Conservation (phyloP, 2,113 vertebrate species). For the Cathartes aura region DNA sequence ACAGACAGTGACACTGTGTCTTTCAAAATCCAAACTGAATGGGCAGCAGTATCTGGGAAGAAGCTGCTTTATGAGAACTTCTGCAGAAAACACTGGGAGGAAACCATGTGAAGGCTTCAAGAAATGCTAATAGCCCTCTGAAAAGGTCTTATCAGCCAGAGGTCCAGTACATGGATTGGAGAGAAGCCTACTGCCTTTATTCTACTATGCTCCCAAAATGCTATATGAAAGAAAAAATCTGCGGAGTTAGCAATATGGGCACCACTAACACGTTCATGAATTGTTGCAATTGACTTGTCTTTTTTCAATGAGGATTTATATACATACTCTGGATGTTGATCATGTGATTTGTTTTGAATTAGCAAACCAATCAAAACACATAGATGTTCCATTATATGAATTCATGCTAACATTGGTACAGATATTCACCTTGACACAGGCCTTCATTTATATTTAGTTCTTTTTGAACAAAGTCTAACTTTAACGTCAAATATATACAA, state of each 20-base stretch:
- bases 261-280: not conserved
- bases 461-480: not conserved
- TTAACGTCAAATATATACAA: not conserved
- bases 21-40: not conserved
- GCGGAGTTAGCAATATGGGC: not conserved
- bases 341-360: not conserved
- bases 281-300: not conserved
- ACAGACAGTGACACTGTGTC: not conserved
- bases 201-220: not conserved
- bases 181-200: not conserved
- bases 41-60: not conserved
- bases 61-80: not conserved
- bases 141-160: not conserved
- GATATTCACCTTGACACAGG: not conserved
- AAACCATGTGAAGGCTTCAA: not conserved
- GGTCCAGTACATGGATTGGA: not conserved
- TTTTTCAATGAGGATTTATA: not conserved
- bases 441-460: not conserved
- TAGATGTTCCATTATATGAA: not conserved
- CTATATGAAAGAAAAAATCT: not conserved
- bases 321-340: not conserved
- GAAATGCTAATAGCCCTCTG: not conserved
- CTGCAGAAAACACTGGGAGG: not conserved
- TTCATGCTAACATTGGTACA: not conserved
- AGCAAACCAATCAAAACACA: not conserved